Conservation (phyloP, 2,888 invertebrate species). For the Pristionchus mayeri region DNA sequence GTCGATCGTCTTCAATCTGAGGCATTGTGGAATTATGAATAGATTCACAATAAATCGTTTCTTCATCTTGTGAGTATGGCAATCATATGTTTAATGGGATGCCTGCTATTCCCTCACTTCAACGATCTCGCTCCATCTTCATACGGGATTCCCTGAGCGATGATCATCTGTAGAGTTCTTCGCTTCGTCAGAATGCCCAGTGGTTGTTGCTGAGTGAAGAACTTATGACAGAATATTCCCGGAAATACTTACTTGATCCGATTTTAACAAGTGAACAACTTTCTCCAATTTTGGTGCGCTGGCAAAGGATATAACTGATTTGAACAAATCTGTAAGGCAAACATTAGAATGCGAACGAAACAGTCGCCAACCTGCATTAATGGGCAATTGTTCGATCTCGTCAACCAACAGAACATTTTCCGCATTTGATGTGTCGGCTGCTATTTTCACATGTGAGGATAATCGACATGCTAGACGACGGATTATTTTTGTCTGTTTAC, state of each 20-base stretch:
- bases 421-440: neutral
- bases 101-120: neutral
- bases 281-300: neutral
- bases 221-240: too few species aligned
- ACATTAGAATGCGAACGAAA: neutral
- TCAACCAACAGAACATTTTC: neutral
- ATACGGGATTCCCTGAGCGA: neutral
- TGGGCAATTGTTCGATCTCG: neutral
- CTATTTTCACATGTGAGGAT: slow-evolving; percentile 2
- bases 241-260: neutral
- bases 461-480: neutral
- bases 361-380: neutral
- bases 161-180: neutral
- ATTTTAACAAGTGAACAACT: neutral
- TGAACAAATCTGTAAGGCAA: neutral
- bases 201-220: neutral
- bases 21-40: too few species aligned
- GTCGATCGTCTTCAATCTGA: slow-evolving; percentile 17
- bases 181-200: neutral
- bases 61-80: neutral
- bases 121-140: slow-evolving; percentile 17
- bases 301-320: neutral
- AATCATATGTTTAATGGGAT: too few species aligned
- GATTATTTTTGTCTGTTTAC: too few species aligned
- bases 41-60: too few species aligned